Evolutionary conservation across 2,888 invertebrate genomes (phyloP), one percentile per base, ranked within the genome.

Genomic region (Caenorhabditis wallacei): DNA sequence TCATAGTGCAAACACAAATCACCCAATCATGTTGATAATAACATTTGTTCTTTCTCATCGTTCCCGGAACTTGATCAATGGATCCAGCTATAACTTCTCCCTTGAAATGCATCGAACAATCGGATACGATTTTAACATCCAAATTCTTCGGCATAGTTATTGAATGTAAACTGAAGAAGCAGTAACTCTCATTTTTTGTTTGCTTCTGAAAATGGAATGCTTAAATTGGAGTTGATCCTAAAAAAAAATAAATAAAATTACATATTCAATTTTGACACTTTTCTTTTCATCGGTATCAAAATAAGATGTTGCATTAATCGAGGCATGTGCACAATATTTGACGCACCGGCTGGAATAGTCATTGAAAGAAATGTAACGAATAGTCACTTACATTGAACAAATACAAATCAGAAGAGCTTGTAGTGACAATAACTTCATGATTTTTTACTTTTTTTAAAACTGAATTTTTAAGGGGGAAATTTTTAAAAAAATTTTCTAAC

Each of bases 21-120:
- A 69, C n/a, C 76, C 59, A 76, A 43, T 69, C 24, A 13, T 76
- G 51, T 35, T 76, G 76, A 24, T 35, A 69, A 24, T 68, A 76
- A 24, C 76, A 76, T n/a, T n/a, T 35, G 8, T 20, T 53, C 8
- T 51, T 40, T 13, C 61, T 20, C 30, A 76, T n/a, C 18, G 43
- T 48, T 18, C 24, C 30, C 24, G 57, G 59, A 30, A 68, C 24
- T 8, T 30, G 2, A 20, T 13, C 57, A 4, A 51, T 16, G 2
- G 13, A 24, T 20, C 76, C 76, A 4, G 61, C 59, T 24, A 24
- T 43, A 16, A 76, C 18, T 18, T 43, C n/a, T 22, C 68, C 76
- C 4, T n/a, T n/a, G 30, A 76, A 76, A 13, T 68, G 35, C 20
- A 20, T 22, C 16, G 76, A 43, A 40, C 76, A 76, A 20, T 76